phyloP scores from a whole-genome alignment of 2,113 vertebrate genomes.

The Himantopus leucocephalus region DNA sequence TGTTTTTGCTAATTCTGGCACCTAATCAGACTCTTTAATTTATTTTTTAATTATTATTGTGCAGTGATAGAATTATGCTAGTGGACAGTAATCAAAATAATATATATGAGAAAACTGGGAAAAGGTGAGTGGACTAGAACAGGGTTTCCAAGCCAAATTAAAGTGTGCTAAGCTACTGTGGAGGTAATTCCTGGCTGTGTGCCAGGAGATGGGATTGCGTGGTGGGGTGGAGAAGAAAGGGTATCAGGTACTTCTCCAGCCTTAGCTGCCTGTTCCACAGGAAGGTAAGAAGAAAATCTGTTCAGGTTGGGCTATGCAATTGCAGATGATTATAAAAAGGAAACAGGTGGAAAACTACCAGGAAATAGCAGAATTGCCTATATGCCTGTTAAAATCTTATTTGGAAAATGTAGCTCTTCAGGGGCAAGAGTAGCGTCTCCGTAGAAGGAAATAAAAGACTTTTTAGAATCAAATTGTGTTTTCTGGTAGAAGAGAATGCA shows the following conservation, averaged over 20 bases:
- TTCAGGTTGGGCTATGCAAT: not conserved
- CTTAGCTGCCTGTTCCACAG: not conserved
- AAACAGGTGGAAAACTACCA: not conserved
- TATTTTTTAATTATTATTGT: not conserved
- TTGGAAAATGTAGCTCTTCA: not conserved
- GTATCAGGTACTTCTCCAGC: not conserved
- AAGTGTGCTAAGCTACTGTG: not conserved
- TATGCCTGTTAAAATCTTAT: not conserved
- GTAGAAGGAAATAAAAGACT: not conserved
- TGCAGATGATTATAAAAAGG: not conserved
- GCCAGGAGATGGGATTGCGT: not conserved
- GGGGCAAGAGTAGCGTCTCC: not conserved
- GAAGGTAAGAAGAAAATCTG: not conserved
- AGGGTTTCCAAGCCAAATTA: not conserved
- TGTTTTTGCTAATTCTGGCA: not conserved
- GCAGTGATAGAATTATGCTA: not conserved
- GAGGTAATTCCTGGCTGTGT: not conserved
- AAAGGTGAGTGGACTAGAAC: not conserved
- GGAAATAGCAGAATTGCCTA: not conserved
- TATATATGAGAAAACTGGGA: not conserved
- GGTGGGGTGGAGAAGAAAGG: not conserved
- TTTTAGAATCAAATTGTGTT: not conserved
- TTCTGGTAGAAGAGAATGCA: not conserved
- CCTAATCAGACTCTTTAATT: not conserved
- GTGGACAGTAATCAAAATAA: not conserved